These are phyloP conservation scores for Macquaria ambigua DNA, from an alignment of 2,113 vertebrate species.

Conservation along the genomic window DNA sequence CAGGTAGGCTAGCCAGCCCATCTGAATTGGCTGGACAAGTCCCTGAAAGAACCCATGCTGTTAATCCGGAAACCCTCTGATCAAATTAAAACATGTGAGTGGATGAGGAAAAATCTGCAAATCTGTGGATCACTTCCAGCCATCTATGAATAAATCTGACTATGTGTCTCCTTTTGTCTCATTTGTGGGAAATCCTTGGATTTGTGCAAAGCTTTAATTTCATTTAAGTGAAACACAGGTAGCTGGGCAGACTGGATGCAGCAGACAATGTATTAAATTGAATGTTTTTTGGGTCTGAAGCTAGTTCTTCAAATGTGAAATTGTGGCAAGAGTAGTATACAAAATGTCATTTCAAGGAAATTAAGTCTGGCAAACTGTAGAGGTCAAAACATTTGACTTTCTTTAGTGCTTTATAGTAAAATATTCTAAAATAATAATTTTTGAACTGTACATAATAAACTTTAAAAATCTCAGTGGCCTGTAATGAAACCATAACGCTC, in stretches of 20 bases:
- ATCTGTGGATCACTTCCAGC: conserved; percentile 53
- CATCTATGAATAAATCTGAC: conserved; percentile 11
- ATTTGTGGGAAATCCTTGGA: conserved; percentile 13
- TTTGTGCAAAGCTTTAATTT: conserved; percentile 20
- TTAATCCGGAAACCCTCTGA: conserved; percentile 72
- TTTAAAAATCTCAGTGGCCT: background rate
- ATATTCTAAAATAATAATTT: background rate
- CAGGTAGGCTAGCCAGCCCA: conserved; percentile 59
- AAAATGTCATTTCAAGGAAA: conserved; percentile 1
- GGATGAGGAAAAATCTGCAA: conserved; percentile 37
- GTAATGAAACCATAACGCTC: background rate
- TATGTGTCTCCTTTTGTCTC: conserved; percentile 6
- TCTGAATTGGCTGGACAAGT: conserved; percentile 55
- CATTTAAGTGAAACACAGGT: conserved; percentile 10
- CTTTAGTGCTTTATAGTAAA: background rate
- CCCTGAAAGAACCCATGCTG: conserved; percentile 54
- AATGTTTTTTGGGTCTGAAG: background rate
- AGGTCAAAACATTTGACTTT: too few relatives aligned
- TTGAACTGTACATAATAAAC: background rate
- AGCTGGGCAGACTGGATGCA: background rate
- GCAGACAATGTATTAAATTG: background rate
- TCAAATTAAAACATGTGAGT: conserved; percentile 73
- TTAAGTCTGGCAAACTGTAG: too few relatives aligned
- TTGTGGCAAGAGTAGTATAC: background rate
- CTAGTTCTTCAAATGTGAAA: background rate